A percentile compares a stretch with the other conserved stretches of the same genome.
Evolutionary conservation across 1,140 invertebrate genomes (phyloP).

Genomic region (Araneus ventricosus): DNA sequence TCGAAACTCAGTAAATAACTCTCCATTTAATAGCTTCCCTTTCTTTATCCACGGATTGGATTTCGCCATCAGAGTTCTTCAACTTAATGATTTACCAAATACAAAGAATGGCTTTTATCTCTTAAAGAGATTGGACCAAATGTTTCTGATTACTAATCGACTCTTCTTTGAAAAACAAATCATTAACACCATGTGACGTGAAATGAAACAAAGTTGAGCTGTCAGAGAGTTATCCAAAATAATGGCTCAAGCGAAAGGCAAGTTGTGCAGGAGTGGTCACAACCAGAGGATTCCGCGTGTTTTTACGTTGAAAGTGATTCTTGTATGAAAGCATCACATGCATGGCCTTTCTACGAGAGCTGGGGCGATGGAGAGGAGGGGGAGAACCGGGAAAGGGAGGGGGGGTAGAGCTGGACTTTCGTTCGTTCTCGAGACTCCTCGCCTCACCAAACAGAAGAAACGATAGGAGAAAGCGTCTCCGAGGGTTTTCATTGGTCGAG

Average conservation of each 20-base stretch:
- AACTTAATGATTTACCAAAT: neutral
- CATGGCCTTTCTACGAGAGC: slow-evolving; percentile 12
- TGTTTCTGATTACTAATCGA: neutral
- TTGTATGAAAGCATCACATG: slow-evolving; percentile 66
- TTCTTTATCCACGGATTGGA: neutral
- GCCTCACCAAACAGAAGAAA: slow-evolving; percentile 71
- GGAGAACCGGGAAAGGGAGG: neutral
- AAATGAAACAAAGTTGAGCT: neutral
- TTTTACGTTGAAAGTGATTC: slow-evolving; percentile 64
- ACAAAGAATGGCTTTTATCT: neutral
- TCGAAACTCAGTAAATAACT: neutral
- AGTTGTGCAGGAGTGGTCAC: slow-evolving; percentile 8
- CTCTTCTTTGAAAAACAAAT: neutral
- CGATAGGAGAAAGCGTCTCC: slow-evolving; percentile 66
- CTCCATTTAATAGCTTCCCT: slow-evolving; percentile 11
- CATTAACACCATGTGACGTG: neutral
- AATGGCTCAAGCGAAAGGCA: neutral
- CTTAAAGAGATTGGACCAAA: neutral
- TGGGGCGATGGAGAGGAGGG: neutral
- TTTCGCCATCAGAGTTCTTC: slow-evolving; percentile 21
- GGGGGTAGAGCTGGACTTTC: slow-evolving; percentile 32
- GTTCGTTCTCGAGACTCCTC: slow-evolving; percentile 43
- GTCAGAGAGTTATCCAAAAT: slow-evolving; percentile 53
- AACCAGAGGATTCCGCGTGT: slow-evolving; percentile 37
- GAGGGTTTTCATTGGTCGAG: slow-evolving; percentile 35